Conservation (phyloP, 2,888 invertebrate species). For the Ophioninae sp. region DNA sequence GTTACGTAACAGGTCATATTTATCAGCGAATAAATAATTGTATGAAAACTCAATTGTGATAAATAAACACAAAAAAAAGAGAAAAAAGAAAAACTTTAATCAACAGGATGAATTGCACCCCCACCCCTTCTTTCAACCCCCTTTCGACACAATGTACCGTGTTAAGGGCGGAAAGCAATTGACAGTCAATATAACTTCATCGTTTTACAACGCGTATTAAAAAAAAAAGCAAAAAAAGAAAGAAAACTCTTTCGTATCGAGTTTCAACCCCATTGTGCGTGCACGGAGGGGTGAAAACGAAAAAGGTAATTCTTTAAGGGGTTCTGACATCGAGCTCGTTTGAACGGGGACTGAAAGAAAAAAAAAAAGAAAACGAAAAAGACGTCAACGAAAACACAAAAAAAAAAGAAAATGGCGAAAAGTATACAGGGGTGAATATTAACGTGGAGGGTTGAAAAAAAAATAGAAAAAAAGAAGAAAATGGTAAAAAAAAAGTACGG, state of each 20-base stretch:
- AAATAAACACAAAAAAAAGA: conserved; percentile 12
- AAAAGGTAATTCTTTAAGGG: conserved; percentile 48
- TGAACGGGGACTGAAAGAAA: background rate
- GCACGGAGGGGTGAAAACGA: background rate
- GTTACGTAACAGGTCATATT: no score
- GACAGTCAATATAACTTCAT: conserved; percentile 52
- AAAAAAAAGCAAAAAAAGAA: conserved; percentile 30
- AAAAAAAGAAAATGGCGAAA: conserved; percentile 40
- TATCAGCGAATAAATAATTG: no score
- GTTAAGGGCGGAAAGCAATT: background rate
- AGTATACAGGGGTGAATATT: conserved; percentile 51
- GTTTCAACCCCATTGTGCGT: background rate
- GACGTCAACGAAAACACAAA: background rate
- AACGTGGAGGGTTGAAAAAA: conserved; percentile 34
- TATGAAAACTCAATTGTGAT: conserved; percentile 26
- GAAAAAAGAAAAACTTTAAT: conserved; percentile 41
- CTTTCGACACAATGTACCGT: background rate
- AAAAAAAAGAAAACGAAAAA: conserved; percentile 46
- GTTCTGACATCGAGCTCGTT: conserved; percentile 24
- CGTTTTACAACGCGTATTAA: conserved; percentile 54
- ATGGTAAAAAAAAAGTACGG: conserved; percentile 10
- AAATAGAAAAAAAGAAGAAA: background rate
- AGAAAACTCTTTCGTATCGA: conserved; percentile 11
- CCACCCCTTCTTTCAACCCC: background rate
- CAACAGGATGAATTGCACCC: conserved; percentile 10